These are phyloP conservation scores for Papilio machaon DNA, from an alignment of 1,140 invertebrate genomes.

Conservation along the genomic window DNA sequence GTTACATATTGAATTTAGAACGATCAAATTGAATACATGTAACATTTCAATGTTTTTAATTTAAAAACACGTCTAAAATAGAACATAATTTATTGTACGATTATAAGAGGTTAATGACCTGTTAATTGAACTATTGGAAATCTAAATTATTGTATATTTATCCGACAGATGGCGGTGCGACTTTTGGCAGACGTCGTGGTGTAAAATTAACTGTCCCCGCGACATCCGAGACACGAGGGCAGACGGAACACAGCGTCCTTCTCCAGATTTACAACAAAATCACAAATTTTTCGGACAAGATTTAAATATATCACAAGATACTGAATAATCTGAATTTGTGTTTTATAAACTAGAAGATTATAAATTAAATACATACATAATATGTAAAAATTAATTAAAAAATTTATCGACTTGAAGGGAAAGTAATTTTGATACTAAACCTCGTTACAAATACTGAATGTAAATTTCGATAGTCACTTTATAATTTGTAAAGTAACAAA, in stretches of 20 bases:
- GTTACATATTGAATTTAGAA: no score
- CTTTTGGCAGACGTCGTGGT: constrained; percentile 24
- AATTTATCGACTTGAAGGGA: no score
- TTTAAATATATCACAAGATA: background rate
- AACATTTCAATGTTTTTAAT: background rate
- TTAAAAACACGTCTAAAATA: background rate
- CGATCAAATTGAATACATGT: background rate
- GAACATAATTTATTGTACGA: background rate
- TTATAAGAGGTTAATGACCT: background rate
- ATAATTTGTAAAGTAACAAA: no score
- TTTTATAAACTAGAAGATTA: no score
- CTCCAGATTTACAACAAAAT: background rate
- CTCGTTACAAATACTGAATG: no score
- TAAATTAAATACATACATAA: no score
- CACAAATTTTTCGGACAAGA: background rate
- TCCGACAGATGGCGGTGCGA: background rate
- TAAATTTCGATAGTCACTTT: no score
- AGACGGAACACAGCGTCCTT: constrained; percentile 11
- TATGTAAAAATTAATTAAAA: no score
- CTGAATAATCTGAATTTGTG: background rate
- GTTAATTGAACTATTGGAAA: constrained; percentile 22
- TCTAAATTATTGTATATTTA: background rate
- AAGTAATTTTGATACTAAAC: no score
- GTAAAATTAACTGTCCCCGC: constrained; percentile 29
- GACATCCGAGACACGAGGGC: constrained; percentile 24